Percentiles rank a stretch among this genome's conserved stretches.
Conservation (phyloP, 2,113 vertebrate genomes). For the Romanogobio albipinnatus region DNA sequence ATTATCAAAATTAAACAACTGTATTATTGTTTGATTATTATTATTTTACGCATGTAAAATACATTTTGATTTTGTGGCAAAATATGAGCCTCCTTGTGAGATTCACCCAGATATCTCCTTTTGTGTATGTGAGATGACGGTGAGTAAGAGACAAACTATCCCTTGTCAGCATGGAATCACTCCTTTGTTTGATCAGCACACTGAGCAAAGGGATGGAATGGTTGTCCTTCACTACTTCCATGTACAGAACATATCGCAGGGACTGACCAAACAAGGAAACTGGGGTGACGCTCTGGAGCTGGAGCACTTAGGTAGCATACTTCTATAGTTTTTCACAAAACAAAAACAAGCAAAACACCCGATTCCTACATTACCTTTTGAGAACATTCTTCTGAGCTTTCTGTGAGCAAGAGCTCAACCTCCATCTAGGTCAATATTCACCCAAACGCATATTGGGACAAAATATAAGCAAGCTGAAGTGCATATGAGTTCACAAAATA, state of each 20-base stretch:
- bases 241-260: constrained; percentile 17
- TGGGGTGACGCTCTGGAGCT: constrained; percentile 38
- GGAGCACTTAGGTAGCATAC: constrained; percentile 7
- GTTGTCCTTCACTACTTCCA: background rate
- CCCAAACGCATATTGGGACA: background rate
- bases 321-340: constrained; percentile 47
- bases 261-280: constrained; percentile 49
- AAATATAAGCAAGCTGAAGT: background rate
- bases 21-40: background rate
- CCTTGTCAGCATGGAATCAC: background rate
- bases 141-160: background rate
- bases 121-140: background rate
- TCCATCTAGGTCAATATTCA: background rate
- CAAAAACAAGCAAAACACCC: constrained; percentile 12
- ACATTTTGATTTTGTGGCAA: background rate
- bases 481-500: background rate
- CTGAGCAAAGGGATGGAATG: background rate
- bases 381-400: constrained; percentile 8
- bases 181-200: background rate
- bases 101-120: background rate
- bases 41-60: background rate
- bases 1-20: no score
- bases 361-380: background rate
- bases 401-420: background rate
- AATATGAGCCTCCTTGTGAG: background rate